Percentiles rank a stretch among this genome's conserved stretches.
These are phyloP conservation scores for Dryococelus australis DNA, from an alignment of 2,888 invertebrate genomes.

Conservation along the genomic window DNA sequence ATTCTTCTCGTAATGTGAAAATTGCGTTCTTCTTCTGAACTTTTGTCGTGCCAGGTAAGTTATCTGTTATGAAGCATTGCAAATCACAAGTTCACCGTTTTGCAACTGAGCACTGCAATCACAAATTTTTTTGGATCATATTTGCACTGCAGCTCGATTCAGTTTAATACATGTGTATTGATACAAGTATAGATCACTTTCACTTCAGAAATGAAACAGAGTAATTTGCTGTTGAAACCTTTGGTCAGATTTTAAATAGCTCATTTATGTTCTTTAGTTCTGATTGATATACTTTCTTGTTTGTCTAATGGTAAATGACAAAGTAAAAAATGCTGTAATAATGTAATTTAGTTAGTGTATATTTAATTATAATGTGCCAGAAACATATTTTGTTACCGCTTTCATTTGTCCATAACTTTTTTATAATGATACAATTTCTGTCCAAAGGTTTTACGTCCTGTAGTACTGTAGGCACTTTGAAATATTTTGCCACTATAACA, in stretches of 20 bases:
- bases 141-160: constrained; percentile 5
- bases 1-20: not conserved
- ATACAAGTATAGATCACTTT: not conserved
- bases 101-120: constrained; percentile 16
- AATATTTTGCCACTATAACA: constrained; percentile 34
- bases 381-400: not conserved
- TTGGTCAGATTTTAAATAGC: not conserved
- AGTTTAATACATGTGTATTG: not conserved
- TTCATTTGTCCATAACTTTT: not conserved
- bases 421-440: not conserved
- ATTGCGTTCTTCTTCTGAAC: not conserved
- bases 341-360: too few relatives aligned
- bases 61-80: not conserved
- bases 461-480: constrained; percentile 32
- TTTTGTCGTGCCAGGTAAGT: not conserved
- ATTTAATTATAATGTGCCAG: not conserved
- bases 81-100: not conserved
- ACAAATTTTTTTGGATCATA: not conserved
- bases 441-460: constrained; percentile 27
- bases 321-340: too few relatives aligned
- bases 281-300: not conserved
- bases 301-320: not conserved
- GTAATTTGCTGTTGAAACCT: not conserved
- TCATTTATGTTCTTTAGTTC: not conserved
- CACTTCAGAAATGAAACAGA: not conserved